phyloP scores from a whole-genome alignment of 2,888 invertebrate species.

The Andrena camellia region DNA sequence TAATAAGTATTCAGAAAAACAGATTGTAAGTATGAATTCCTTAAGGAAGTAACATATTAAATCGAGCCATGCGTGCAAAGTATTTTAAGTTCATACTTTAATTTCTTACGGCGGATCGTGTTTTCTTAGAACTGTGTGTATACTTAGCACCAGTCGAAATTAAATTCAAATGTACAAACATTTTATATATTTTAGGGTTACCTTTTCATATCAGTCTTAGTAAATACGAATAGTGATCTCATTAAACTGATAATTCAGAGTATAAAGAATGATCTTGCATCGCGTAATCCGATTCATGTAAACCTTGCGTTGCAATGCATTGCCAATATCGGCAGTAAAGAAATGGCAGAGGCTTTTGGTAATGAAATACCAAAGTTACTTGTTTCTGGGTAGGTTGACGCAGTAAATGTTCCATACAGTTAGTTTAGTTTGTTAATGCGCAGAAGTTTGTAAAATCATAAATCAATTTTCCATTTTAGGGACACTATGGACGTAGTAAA shows the following conservation, averaged over 20 bases:
- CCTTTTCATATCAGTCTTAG: slow-evolving; percentile 99
- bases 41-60: background rate
- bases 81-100: background rate
- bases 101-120: no score
- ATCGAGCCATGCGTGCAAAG: background rate
- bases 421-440: background rate
- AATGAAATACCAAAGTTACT: slow-evolving; percentile 99
- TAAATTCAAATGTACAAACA: background rate
- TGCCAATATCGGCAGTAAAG: slow-evolving; percentile 99
- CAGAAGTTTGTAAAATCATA: slow-evolving; percentile 20
- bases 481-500: slow-evolving; percentile 99
- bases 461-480: slow-evolving; percentile 83
- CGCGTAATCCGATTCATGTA: slow-evolving; percentile 98
- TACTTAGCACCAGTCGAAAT: background rate
- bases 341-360: slow-evolving; percentile 99
- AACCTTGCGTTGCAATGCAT: slow-evolving; percentile 99
- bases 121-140: background rate
- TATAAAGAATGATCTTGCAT: slow-evolving; percentile 98
- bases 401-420: background rate
- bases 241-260: slow-evolving; percentile 99
- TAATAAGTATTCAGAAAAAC: slow-evolving; percentile 99
- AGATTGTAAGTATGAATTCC: slow-evolving; percentile 91
- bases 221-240: slow-evolving; percentile 99
- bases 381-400: slow-evolving; percentile 93
- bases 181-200: slow-evolving; percentile 90